Evolutionary conservation across 2,113 vertebrate genomes (phyloP).

Genomic region (Romanogobio albipinnatus): DNA sequence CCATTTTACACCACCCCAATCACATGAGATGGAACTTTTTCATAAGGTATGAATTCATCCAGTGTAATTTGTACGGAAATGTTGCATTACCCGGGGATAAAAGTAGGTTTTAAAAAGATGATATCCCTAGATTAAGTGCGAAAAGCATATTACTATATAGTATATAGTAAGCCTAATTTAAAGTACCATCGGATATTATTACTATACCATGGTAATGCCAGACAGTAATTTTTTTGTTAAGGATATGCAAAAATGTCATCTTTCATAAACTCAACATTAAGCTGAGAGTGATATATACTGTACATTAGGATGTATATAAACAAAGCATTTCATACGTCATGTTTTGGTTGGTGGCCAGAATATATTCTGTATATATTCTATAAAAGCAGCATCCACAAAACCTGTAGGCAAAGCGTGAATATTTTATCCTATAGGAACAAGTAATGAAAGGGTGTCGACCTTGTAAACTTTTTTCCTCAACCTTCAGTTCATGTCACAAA

Average conservation of each 20-base stretch:
- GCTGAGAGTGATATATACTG: background rate
- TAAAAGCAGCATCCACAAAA: conserved; percentile 1
- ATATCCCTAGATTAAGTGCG: too few species aligned
- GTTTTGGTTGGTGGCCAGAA: background rate
- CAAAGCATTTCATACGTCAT: background rate
- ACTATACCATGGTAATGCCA: background rate
- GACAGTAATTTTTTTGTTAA: background rate
- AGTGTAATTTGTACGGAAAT: too few species aligned
- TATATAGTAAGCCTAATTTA: background rate
- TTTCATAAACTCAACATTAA: background rate
- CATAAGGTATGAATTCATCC: too few species aligned
- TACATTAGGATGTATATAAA: conserved; percentile 2
- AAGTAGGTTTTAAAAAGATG: too few species aligned
- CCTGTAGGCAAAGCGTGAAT: background rate
- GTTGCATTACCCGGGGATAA: too few species aligned
- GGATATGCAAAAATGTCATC: background rate
- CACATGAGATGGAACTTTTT: too few species aligned
- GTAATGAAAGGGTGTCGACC: conserved; percentile 38
- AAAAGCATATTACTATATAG: too few species aligned
- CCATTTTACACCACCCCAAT: too few species aligned
- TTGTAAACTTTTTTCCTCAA: conserved; percentile 55
- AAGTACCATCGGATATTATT: background rate
- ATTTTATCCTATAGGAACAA: conserved; percentile 20
- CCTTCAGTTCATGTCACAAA: conserved; percentile 51
- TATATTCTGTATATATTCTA: background rate